phyloP scores from a whole-genome alignment of 1,140 invertebrate genomes.

The Lanistes nyassanus region DNA sequence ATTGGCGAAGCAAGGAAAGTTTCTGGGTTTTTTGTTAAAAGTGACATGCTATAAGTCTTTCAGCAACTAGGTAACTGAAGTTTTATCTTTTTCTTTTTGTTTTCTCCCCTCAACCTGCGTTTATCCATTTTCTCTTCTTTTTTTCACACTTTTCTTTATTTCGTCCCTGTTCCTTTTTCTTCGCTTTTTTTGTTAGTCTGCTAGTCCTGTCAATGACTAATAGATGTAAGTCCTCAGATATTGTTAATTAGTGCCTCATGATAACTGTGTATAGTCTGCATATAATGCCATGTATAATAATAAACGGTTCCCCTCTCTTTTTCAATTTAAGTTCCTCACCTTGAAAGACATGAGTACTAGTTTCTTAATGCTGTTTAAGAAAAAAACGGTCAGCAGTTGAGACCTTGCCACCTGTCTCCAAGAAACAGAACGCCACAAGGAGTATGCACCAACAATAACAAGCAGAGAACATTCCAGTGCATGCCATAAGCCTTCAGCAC shows the following conservation, averaged over 20 bases:
- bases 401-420: not conserved
- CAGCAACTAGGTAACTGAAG: not conserved
- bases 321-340: slow-evolving; percentile 2
- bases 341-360: not conserved
- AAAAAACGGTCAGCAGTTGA: not conserved
- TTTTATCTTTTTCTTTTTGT: slow-evolving; percentile 9
- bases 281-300: no score
- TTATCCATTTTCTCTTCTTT: slow-evolving; percentile 3
- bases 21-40: no score
- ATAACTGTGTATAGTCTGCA: no score
- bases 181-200: not conserved
- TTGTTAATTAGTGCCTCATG: no score
- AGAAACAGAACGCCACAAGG: not conserved
- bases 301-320: slow-evolving; percentile 10
- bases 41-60: not conserved
- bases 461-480: not conserved
- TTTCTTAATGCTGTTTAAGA: not conserved
- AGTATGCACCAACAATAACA: not conserved
- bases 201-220: not conserved
- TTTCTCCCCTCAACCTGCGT: slow-evolving; percentile 7
- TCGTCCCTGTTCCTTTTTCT: not conserved
- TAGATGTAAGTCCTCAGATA: no score
- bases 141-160: not conserved
- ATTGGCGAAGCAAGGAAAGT: no score
- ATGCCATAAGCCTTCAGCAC: not conserved